These are phyloP conservation scores for Horisme vitalbata DNA, from an alignment of 2,888 invertebrate species.

Conservation along the genomic window DNA sequence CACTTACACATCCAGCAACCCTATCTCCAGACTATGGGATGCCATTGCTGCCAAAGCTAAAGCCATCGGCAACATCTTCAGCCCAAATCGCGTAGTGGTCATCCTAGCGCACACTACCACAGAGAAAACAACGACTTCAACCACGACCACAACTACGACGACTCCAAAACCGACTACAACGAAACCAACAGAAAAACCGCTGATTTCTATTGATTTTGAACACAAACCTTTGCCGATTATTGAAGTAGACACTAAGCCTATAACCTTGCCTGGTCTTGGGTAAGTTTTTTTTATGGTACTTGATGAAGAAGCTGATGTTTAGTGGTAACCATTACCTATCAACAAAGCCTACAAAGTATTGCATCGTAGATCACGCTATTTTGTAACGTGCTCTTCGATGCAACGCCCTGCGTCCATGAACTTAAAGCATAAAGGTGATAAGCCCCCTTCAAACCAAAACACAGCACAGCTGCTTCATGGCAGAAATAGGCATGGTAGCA, in stretches of 20 bases:
- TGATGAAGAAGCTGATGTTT: too few relatives aligned
- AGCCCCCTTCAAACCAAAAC: too few relatives aligned
- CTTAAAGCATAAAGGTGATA: too few relatives aligned
- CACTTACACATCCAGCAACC: constrained; percentile 13
- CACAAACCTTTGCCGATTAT: constrained; percentile 2
- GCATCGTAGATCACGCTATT: too few relatives aligned
- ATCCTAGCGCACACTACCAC: constrained; percentile 8
- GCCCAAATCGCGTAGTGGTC: constrained; percentile 19
- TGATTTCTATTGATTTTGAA: constrained; percentile 6
- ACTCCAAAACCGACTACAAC: constrained; percentile 6
- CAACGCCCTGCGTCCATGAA: too few relatives aligned
- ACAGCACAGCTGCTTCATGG: too few relatives aligned
- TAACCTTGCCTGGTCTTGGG: not conserved
- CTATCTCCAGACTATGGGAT: constrained; percentile 12
- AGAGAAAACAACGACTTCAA: constrained; percentile 1
- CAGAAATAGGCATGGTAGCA: too few relatives aligned
- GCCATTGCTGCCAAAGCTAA: constrained; percentile 20
- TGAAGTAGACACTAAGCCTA: not conserved
- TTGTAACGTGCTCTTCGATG: too few relatives aligned
- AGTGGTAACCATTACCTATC: too few relatives aligned
- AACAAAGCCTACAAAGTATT: too few relatives aligned
- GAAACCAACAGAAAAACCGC: constrained; percentile 3
- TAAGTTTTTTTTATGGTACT: too few relatives aligned
- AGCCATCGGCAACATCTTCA: constrained; percentile 21
- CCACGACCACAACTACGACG: constrained; percentile 7